phyloP scores from a whole-genome alignment of 2,797 vertebrate genomes.

The Malurus leucopterus region DNA sequence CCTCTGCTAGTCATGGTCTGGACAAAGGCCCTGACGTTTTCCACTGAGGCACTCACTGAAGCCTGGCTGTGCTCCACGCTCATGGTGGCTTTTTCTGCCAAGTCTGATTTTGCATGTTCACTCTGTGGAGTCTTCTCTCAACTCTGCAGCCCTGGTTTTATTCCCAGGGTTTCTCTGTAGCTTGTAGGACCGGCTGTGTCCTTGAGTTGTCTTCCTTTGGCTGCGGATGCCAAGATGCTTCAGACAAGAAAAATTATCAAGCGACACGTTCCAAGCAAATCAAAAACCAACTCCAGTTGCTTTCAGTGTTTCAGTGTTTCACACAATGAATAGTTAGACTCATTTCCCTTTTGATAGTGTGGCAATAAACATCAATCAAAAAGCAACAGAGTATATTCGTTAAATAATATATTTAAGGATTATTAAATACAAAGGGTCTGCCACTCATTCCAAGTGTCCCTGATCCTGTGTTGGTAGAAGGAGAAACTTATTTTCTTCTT shows the following conservation, averaged over 20 bases:
- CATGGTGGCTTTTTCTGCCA: conserved; percentile 4
- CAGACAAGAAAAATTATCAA: conserved; percentile 42
- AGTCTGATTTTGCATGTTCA: background rate
- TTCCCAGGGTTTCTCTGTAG: conserved; percentile 43
- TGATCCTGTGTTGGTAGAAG: background rate
- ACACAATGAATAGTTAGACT: background rate
- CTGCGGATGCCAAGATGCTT: conserved; percentile 11
- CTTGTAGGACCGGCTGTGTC: conserved; percentile 41
- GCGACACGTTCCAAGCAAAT: background rate
- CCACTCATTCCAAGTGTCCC: background rate
- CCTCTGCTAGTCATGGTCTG: background rate
- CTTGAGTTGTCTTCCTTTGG: conserved; percentile 49
- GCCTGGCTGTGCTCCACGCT: background rate
- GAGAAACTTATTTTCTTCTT: background rate
- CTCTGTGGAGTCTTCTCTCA: conserved; percentile 13
- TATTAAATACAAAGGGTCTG: background rate
- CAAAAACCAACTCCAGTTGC: background rate
- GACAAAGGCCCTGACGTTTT: background rate
- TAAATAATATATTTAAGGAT: background rate
- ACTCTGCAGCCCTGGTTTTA: conserved; percentile 28
- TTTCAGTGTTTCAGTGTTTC: background rate
- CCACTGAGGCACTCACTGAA: background rate
- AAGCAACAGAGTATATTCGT: background rate
- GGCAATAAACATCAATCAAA: conserved; percentile 1
- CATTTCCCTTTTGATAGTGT: background rate